These are phyloP conservation scores for Eidolon helvum DNA, from an alignment of 2,113 vertebrate genomes.

Conservation along the genomic window DNA sequence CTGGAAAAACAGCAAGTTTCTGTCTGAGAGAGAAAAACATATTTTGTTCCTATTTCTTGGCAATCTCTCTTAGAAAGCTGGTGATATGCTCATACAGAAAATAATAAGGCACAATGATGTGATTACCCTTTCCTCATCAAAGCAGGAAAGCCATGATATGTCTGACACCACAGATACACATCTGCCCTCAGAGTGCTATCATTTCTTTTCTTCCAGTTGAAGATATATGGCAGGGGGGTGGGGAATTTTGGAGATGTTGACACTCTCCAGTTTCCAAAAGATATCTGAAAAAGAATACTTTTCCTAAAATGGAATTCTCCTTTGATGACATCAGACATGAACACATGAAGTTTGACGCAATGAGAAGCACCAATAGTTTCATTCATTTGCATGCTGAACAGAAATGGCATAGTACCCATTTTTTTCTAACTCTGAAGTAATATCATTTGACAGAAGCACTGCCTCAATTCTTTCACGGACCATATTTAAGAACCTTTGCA, in stretches of 20 bases:
- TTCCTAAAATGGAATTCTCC: not conserved
- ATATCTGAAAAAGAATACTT: not conserved
- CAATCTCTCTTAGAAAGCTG: slow-evolving; percentile 7
- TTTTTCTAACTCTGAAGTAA: not conserved
- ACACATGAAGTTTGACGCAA: not conserved
- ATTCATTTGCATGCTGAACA: not conserved
- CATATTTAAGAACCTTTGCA: not conserved
- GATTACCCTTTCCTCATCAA: not conserved
- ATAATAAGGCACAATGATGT: not conserved
- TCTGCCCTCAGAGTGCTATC: not conserved
- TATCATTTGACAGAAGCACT: not conserved
- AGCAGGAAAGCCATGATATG: not conserved
- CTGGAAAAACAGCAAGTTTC: slow-evolving; percentile 1
- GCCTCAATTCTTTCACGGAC: not conserved
- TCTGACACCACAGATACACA: not conserved
- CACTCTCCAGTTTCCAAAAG: not conserved
- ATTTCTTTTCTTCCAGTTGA: not conserved
- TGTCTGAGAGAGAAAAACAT: slow-evolving; percentile 11
- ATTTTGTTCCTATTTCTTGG: slow-evolving; percentile 14
- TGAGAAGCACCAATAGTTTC: not conserved
- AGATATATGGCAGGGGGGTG: not conserved
- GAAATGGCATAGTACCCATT: not conserved
- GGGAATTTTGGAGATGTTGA: not conserved
- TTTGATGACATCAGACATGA: not conserved
- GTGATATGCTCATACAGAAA: not conserved